Conservation (phyloP, 2,888 invertebrate species). For the Brachyptera putata region DNA sequence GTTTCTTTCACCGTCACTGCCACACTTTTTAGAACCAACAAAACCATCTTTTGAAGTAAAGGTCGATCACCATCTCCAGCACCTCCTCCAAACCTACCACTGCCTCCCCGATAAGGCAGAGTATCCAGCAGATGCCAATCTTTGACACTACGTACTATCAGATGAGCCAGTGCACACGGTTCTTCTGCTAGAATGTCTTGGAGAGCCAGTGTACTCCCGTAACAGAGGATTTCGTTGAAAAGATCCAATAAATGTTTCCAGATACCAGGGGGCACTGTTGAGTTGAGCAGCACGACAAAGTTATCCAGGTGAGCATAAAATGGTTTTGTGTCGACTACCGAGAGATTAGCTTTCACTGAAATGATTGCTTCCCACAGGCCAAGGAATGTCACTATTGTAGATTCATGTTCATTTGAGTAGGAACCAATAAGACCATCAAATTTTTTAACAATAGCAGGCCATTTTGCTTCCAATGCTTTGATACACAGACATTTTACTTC, state of each 20-base stretch:
- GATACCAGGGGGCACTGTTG: slow-evolving; percentile 70
- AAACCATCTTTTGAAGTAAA: slow-evolving; percentile 77
- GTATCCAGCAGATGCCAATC: slow-evolving; percentile 71
- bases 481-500: slow-evolving; percentile 82
- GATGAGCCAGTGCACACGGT: slow-evolving; percentile 79
- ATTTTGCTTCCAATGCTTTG: slow-evolving; percentile 77
- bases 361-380: slow-evolving; percentile 87
- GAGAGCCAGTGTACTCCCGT: slow-evolving; percentile 83
- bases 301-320: slow-evolving; percentile 81
- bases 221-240: slow-evolving; percentile 86
- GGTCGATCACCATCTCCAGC: slow-evolving; percentile 63
- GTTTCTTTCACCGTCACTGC: slow-evolving; percentile 89
- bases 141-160: slow-evolving; percentile 80
- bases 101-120: slow-evolving; percentile 44
- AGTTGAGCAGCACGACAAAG: slow-evolving; percentile 67
- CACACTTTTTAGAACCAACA: slow-evolving; percentile 82
- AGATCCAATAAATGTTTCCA: slow-evolving; percentile 81
- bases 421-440: slow-evolving; percentile 49
- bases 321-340: slow-evolving; percentile 82
- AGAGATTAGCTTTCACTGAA: slow-evolving; percentile 84
- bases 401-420: slow-evolving; percentile 48
- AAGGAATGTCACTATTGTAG: slow-evolving; percentile 66
- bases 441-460: slow-evolving; percentile 71
- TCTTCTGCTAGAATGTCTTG: slow-evolving; percentile 86
- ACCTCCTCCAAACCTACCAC: slow-evolving; percentile 50